Percentiles rank a stretch among this genome's conserved stretches.
Evolutionary conservation across 2,113 vertebrate genomes (phyloP).

Genomic region (Coturnix japonica): DNA sequence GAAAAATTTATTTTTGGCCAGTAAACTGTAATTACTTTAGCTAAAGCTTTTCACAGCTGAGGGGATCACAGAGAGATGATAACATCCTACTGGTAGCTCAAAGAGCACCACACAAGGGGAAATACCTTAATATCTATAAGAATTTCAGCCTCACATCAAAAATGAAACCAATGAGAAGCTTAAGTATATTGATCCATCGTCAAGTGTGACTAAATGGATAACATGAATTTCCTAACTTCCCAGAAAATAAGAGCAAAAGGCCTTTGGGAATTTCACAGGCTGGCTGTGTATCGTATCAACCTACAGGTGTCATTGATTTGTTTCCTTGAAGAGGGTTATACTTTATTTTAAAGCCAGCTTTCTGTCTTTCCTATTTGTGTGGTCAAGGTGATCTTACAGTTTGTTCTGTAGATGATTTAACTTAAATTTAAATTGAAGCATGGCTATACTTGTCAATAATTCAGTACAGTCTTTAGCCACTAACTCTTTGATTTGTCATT

Average conservation of each 20-base stretch:
- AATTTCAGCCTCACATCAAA: not conserved
- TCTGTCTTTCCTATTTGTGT: not conserved
- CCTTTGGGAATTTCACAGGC: not conserved
- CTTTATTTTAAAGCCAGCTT: not conserved
- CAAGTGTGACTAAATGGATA: conserved; percentile 8
- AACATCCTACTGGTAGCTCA: not conserved
- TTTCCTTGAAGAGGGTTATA: not conserved
- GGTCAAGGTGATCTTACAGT: not conserved
- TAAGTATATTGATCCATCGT: not conserved
- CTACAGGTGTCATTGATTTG: not conserved
- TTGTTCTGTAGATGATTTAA: not conserved
- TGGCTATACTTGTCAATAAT: not conserved
- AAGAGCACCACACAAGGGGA: not conserved
- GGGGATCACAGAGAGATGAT: not conserved
- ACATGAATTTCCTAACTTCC: not conserved
- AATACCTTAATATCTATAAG: not conserved
- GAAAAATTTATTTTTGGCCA: not conserved
- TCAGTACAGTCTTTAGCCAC: not conserved
- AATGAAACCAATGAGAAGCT: not conserved
- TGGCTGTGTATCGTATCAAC: not conserved
- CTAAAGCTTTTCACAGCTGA: not conserved
- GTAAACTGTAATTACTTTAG: not conserved
- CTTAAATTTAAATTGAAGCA: not conserved
- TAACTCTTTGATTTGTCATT: not conserved
- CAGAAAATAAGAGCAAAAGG: not conserved